Conservation (phyloP, 2,797 vertebrate species). For the Malacoctenus gilli region DNA sequence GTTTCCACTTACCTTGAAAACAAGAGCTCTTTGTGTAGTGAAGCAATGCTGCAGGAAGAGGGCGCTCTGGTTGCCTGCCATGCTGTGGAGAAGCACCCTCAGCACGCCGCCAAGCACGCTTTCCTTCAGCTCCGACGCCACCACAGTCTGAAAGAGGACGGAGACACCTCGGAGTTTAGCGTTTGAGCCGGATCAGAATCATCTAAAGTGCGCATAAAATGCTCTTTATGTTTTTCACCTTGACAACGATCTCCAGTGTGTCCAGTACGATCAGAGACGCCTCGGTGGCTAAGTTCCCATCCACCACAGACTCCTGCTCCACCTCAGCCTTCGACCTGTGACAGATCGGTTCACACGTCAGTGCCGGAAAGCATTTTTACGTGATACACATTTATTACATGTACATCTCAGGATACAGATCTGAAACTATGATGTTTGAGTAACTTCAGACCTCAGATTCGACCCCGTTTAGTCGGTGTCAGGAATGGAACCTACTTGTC, state of each 20-base stretch:
- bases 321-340: slow-evolving; percentile 88
- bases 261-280: slow-evolving; percentile 89
- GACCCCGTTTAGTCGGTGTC: background rate
- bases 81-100: slow-evolving; percentile 89
- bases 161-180: slow-evolving; percentile 1
- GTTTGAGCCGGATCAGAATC: no score
- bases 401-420: no score
- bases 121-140: slow-evolving; percentile 90
- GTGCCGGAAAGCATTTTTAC: background rate
- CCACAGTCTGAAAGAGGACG: slow-evolving; percentile 70
- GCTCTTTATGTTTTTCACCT: slow-evolving; percentile 75
- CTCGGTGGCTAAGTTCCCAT: slow-evolving; percentile 91
- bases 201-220: no score
- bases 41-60: slow-evolving; percentile 92
- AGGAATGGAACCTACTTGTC: slow-evolving; percentile 85
- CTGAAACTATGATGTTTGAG: no score
- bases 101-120: slow-evolving; percentile 88
- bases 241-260: slow-evolving; percentile 90
- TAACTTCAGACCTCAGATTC: no score
- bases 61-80: slow-evolving; percentile 91
- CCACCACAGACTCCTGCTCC: slow-evolving; percentile 91
- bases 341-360: slow-evolving; percentile 16
- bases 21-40: slow-evolving; percentile 89
- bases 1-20: slow-evolving; percentile 86
- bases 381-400: no score